phyloP scores from a whole-genome alignment of 2,797 vertebrate genomes.

The Tolypeutes matacus region DNA sequence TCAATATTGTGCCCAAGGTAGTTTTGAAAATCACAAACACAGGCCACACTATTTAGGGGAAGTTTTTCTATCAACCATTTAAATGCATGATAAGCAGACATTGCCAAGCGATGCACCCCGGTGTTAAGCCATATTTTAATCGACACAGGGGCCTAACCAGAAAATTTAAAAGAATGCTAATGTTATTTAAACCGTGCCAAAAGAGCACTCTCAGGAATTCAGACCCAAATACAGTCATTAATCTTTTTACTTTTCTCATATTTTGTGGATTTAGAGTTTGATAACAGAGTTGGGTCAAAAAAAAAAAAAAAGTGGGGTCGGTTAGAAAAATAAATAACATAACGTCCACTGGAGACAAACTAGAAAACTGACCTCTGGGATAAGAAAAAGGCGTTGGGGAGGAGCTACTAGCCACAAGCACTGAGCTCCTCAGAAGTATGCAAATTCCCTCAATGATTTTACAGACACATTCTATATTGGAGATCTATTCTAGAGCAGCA shows the following conservation, averaged over 20 bases:
- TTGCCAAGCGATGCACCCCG: conserved; percentile 58
- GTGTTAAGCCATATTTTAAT: conserved; percentile 80
- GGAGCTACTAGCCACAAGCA: neutral
- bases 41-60: neutral
- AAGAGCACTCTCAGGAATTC: conserved; percentile 76
- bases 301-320: conserved; percentile 5
- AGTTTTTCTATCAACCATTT: conserved; percentile 58
- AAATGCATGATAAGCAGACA: conserved; percentile 64
- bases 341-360: neutral
- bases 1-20: conserved; percentile 61
- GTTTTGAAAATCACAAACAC: conserved; percentile 53
- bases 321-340: conserved; percentile 37
- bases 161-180: conserved; percentile 78
- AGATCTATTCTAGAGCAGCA: neutral
- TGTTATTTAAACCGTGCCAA: conserved; percentile 68
- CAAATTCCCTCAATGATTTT: neutral
- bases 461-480: neutral
- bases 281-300: conserved; percentile 4
- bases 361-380: neutral
- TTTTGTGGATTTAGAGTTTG: conserved; percentile 42
- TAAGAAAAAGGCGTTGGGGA: neutral
- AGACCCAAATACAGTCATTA: conserved; percentile 42
- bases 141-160: conserved; percentile 67
- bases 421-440: neutral
- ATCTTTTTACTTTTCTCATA: conserved; percentile 67